phyloP scores from a whole-genome alignment of 1,140 invertebrate species.

The Drosophila willistoni region DNA sequence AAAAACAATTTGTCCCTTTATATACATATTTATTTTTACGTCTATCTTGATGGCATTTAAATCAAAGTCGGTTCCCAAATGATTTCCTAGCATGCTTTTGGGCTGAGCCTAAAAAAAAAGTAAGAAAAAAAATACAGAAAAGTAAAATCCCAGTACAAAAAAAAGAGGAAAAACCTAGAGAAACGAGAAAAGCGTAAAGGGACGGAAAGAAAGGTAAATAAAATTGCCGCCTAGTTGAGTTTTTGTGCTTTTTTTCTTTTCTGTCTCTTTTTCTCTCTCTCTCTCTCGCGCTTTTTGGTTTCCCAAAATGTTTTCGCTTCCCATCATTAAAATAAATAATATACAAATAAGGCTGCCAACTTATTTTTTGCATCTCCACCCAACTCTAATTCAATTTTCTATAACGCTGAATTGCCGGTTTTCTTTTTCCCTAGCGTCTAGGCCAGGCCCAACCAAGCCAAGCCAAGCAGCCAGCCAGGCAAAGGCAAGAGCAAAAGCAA shows the following conservation, averaged over 20 bases:
- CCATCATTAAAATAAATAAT: conserved; percentile 72
- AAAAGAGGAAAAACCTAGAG: not conserved
- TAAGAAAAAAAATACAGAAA: not conserved
- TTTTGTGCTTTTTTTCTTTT: conserved; percentile 16
- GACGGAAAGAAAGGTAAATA: conserved; percentile 14
- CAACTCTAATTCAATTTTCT: conserved; percentile 78
- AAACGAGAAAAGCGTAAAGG: not conserved
- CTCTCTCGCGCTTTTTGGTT: not conserved
- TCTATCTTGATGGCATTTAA: conserved; percentile 20
- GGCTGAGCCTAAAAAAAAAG: conserved; percentile 30
- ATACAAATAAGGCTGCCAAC: conserved; percentile 55
- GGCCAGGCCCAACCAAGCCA: not conserved
- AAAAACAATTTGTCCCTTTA: conserved; percentile 6
- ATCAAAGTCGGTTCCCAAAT: conserved; percentile 46
- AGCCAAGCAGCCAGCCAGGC: no score
- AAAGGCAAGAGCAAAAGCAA: no score
- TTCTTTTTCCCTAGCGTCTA: conserved; percentile 49
- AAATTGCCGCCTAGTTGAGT: conserved; percentile 48
- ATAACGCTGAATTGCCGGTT: conserved; percentile 60
- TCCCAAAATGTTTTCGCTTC: conserved; percentile 31
- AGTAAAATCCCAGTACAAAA: not conserved
- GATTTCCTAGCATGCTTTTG: conserved; percentile 58
- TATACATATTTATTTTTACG: not conserved
- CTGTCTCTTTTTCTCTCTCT: no score
- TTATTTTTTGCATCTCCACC: conserved; percentile 38